Evolutionary conservation across 2,888 invertebrate genomes (phyloP).

Genomic region (Biston stratarius): DNA sequence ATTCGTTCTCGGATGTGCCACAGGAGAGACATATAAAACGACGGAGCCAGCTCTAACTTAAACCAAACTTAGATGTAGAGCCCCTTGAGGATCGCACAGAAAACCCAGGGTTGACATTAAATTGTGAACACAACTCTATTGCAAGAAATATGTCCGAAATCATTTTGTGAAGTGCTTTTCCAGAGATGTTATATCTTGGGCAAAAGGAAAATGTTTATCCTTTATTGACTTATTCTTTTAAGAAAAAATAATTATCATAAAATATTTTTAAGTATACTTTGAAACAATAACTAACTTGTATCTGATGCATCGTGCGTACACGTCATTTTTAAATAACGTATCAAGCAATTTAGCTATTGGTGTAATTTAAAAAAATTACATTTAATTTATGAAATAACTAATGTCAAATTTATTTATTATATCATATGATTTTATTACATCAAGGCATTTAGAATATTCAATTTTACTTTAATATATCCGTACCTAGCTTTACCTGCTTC

Average conservation of each 20-base stretch:
- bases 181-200: not conserved
- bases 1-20: conserved; percentile 63
- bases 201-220: not conserved
- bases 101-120: conserved; percentile 66
- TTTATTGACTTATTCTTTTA: not conserved
- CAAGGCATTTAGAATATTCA: not conserved
- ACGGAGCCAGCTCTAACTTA: conserved; percentile 70
- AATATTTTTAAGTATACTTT: not conserved
- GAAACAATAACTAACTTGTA: not conserved
- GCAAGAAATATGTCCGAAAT: conserved; percentile 51
- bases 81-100: conserved; percentile 61
- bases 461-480: not conserved
- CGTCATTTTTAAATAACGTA: not conserved
- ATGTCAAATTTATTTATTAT: not conserved
- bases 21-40: conserved; percentile 68
- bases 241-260: not conserved
- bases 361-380: too few relatives aligned
- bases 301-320: not conserved
- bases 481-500: not conserved
- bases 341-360: not conserved
- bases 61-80: conserved; percentile 75
- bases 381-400: too few relatives aligned
- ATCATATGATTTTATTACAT: too few relatives aligned
- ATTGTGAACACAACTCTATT: conserved; percentile 60
- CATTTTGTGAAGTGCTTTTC: conserved; percentile 45